These are phyloP conservation scores for Drosophila punjabiensis DNA, from an alignment of 1,140 invertebrate species.

Conservation along the genomic window DNA sequence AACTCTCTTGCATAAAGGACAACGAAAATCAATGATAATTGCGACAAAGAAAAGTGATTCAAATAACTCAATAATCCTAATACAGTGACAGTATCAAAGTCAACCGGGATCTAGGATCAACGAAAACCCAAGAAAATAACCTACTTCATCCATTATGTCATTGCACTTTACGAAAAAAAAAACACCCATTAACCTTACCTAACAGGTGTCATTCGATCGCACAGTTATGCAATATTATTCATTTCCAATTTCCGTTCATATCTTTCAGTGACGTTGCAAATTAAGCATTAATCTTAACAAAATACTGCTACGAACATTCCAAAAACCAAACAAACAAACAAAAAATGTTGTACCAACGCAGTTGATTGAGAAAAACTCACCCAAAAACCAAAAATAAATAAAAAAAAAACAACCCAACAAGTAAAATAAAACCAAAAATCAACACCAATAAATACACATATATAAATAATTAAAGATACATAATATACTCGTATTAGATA, in stretches of 20 bases:
- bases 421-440: slow-evolving; percentile 27
- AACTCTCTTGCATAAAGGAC: slow-evolving; percentile 25
- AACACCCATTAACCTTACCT: slow-evolving; percentile 12
- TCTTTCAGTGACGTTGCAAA: slow-evolving; percentile 68
- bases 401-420: slow-evolving; percentile 48
- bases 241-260: slow-evolving; percentile 14
- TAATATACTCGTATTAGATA: slow-evolving; percentile 64
- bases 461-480: slow-evolving; percentile 54
- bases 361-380: slow-evolving; percentile 79
- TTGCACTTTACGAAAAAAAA: slow-evolving; percentile 1
- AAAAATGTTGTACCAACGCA: slow-evolving; percentile 81
- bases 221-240: slow-evolving; percentile 3
- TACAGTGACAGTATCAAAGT: neutral
- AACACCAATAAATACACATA: slow-evolving; percentile 58
- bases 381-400: slow-evolving; percentile 58
- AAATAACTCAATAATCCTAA: neutral
- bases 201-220: slow-evolving; percentile 55
- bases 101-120: neutral
- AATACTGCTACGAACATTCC: slow-evolving; percentile 73
- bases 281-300: slow-evolving; percentile 69
- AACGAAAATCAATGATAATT: slow-evolving; percentile 2
- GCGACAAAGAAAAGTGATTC: neutral
- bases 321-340: slow-evolving; percentile 45
- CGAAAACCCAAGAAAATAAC: neutral
- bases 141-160: slow-evolving; percentile 6